Evolutionary conservation across 2,888 invertebrate species (phyloP).

Genomic region (Neocrepidodera transversa): DNA sequence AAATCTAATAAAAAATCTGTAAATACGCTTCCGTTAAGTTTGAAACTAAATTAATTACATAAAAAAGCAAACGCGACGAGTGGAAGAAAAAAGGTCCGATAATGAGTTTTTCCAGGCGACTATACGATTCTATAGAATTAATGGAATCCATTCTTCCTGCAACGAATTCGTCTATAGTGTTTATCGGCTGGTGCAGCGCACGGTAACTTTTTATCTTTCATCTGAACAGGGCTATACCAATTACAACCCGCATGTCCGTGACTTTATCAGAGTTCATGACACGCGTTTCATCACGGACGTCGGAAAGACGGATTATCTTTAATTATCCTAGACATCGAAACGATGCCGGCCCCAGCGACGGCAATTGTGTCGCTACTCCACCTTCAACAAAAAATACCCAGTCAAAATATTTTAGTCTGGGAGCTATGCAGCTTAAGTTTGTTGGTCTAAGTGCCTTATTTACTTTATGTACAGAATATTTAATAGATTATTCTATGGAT

Average conservation of each 20-base stretch:
- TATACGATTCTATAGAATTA: constrained; percentile 22
- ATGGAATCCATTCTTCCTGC: constrained; percentile 26
- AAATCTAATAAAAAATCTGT: too few relatives aligned
- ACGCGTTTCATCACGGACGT: constrained; percentile 53
- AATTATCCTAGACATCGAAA: constrained; percentile 56
- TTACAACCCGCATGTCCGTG: constrained; percentile 54
- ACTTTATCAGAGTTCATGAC: constrained; percentile 54
- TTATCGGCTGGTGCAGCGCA: constrained; percentile 28
- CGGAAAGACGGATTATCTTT: constrained; percentile 58
- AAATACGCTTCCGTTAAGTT: background rate
- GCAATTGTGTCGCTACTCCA: constrained; percentile 20
- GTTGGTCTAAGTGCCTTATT: too few relatives aligned
- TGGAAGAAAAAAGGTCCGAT: constrained; percentile 8
- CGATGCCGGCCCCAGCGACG: constrained; percentile 19
- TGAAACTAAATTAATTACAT: background rate
- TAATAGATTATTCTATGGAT: too few relatives aligned
- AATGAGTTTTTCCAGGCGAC: constrained; percentile 23
- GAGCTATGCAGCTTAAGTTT: too few relatives aligned
- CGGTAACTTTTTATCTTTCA: constrained; percentile 31
- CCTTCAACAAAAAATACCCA: constrained; percentile 4
- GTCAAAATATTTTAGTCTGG: constrained; percentile 7
- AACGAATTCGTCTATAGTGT: constrained; percentile 30
- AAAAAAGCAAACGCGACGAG: constrained; percentile 2
- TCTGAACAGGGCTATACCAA: constrained; percentile 44
- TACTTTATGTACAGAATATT: too few relatives aligned